A percentile compares a stretch with the other conserved stretches of the same genome.
Conservation (phyloP, 2,888 invertebrate genomes). For the Phortica magna region DNA sequence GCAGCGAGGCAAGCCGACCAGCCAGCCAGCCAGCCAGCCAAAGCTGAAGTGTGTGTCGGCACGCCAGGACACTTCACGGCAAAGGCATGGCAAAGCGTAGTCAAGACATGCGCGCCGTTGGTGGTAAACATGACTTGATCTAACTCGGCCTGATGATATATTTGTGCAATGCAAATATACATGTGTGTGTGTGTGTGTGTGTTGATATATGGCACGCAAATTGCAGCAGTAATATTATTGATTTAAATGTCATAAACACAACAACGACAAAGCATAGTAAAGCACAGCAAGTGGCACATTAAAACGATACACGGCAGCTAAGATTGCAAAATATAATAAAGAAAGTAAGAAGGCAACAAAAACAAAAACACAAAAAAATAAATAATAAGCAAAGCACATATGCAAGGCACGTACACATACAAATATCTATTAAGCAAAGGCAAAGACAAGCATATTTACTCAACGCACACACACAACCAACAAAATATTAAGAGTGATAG, state of each 20-base stretch:
- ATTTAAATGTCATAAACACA: slow-evolving; percentile 72
- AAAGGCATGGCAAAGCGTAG: neutral
- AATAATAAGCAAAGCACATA: slow-evolving; percentile 19
- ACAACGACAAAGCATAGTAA: slow-evolving; percentile 20
- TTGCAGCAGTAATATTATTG: slow-evolving; percentile 63
- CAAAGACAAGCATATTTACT: slow-evolving; percentile 21
- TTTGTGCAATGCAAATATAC: no score
- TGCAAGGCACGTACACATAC: slow-evolving; percentile 20
- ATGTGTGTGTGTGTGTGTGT: no score
- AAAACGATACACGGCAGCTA: slow-evolving; percentile 63
- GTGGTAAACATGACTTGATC: neutral
- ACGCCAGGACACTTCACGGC: slow-evolving; percentile 4
- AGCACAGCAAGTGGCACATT: slow-evolving; percentile 66
- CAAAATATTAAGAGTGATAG: slow-evolving; percentile 14
- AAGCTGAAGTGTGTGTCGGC: neutral
- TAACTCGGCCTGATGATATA: neutral
- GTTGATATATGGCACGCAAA: slow-evolving; percentile 44
- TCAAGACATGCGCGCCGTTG: neutral
- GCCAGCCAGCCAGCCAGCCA: neutral
- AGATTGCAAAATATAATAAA: slow-evolving; percentile 43
- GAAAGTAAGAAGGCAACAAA: neutral
- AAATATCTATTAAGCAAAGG: slow-evolving; percentile 32
- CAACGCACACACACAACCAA: slow-evolving; percentile 17
- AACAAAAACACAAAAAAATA: slow-evolving; percentile 45
- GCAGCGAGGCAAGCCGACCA: neutral